A percentile compares a stretch with the other conserved stretches of the same genome.
Evolutionary conservation across 1,140 invertebrate genomes (phyloP).

Genomic region (Forficula auricularia): DNA sequence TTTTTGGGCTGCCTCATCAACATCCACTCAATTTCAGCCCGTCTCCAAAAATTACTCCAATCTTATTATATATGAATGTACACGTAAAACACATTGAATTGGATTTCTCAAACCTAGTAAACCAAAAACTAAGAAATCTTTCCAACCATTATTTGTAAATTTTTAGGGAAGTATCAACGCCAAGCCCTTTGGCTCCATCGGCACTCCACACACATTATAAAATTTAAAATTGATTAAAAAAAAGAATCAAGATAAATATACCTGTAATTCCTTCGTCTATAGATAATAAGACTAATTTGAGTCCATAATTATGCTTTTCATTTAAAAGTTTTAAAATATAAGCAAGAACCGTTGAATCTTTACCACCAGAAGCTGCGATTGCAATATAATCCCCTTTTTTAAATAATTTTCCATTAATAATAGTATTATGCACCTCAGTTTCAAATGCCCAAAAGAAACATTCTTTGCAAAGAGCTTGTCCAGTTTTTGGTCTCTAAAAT

Average conservation of each 20-base stretch:
- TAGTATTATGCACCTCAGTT: slow-evolving; percentile 90
- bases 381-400: slow-evolving; percentile 74
- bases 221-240: slow-evolving; percentile 4
- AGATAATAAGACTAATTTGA: slow-evolving; percentile 82
- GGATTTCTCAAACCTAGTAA: too few species aligned
- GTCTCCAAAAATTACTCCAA: too few species aligned
- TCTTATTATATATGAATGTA: too few species aligned
- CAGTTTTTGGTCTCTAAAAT: slow-evolving; percentile 70
- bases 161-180: too few species aligned
- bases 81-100: too few species aligned
- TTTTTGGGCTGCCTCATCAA: too few species aligned
- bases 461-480: slow-evolving; percentile 80
- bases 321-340: slow-evolving; percentile 84
- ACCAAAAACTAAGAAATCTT: too few species aligned
- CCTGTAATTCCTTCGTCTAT: slow-evolving; percentile 97
- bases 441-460: slow-evolving; percentile 93
- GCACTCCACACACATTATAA: neutral
- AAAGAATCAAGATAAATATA: slow-evolving; percentile 17
- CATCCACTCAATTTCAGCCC: too few species aligned
- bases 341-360: slow-evolving; percentile 96
- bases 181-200: too few species aligned
- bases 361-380: slow-evolving; percentile 93
- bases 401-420: slow-evolving; percentile 70
- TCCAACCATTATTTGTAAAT: too few species aligned
- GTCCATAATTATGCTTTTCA: slow-evolving; percentile 74